phyloP scores from a whole-genome alignment of 2,113 vertebrate genomes.

The Sylvia atricapilla region DNA sequence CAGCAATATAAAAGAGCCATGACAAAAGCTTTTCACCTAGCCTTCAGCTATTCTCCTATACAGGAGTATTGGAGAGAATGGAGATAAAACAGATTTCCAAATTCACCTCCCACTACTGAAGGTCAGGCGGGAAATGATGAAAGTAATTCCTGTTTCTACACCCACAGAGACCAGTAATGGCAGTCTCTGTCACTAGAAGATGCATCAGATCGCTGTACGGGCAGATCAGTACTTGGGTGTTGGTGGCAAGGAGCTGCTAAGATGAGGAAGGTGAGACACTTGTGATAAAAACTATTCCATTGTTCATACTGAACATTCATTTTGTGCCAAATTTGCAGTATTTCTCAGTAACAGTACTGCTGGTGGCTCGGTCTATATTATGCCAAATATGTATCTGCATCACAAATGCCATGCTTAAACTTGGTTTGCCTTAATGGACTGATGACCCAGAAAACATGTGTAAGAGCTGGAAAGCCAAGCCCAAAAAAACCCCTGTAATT shows the following conservation, averaged over 20 bases:
- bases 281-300: not conserved
- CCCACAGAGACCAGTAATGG: not conserved
- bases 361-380: not conserved
- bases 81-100: not conserved
- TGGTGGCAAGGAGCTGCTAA: not conserved
- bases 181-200: not conserved
- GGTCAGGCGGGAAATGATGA: not conserved
- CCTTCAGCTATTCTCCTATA: not conserved
- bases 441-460: not conserved
- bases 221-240: not conserved
- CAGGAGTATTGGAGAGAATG: not conserved
- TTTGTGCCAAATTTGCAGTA: not conserved
- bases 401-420: not conserved
- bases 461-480: not conserved
- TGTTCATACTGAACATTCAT: not conserved
- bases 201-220: not conserved
- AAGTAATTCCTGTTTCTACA: not conserved
- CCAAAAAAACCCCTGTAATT: not conserved
- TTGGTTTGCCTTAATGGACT: not conserved
- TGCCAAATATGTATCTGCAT: not conserved
- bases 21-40: constrained; percentile 13
- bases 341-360: not conserved
- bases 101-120: not conserved
- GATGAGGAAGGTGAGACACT: not conserved
- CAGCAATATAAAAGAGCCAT: not conserved